Base-by-base conservation (phyloP, 2,797 vertebrate genomes). In the Pantherophis alleghaniensis region DNA sequence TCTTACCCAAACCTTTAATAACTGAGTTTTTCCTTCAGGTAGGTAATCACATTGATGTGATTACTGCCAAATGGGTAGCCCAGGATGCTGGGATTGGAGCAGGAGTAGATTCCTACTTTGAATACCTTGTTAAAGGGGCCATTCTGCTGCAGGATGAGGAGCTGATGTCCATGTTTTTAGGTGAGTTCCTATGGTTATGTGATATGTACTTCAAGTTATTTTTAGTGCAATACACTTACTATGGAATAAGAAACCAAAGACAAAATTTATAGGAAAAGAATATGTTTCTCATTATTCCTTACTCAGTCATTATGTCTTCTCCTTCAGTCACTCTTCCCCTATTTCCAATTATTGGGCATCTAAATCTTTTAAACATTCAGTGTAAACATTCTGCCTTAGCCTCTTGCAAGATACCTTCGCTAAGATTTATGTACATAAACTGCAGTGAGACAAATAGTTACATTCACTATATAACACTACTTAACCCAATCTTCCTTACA, bases 41-140 rank as follows among this genome's bases (percentile, higher is more conserved):
- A 83, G 99, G 99, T 93, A 97, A 98, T 93, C 99, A 99, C 97
- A 99, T 99, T 0, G 98, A 99, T 95, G 98, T 99, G 42, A 90
- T 99, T 95, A 98, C 98, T 61, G 98, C 98, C 96, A 99, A 99
- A 96, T 99, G 99, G 99, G 98, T 99, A 69, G 99, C 99, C 24
- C 99, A 99, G 92, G 99, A 99, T 9, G 98, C 99, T 0, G 99
- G 99, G 1, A 99, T 99, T 0, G 99, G 99, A 7, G 99, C 99
- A 0, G 99, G 99, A 0, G 98, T 99, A 90, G 99, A 99, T 95
- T 99, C 99, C 0, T 99, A 99, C 96, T 99, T 99, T 93, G 99
- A 99, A 93, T 99, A 99, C 94, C 97, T 99, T 94, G 99, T 99
- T 24, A 99, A 99, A 97, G 99, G 99, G 94, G 98, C 99, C 95